These are phyloP conservation scores for Dasypus novemcinctus DNA, from an alignment of 2,113 vertebrate species.

Conservation along the genomic window DNA sequence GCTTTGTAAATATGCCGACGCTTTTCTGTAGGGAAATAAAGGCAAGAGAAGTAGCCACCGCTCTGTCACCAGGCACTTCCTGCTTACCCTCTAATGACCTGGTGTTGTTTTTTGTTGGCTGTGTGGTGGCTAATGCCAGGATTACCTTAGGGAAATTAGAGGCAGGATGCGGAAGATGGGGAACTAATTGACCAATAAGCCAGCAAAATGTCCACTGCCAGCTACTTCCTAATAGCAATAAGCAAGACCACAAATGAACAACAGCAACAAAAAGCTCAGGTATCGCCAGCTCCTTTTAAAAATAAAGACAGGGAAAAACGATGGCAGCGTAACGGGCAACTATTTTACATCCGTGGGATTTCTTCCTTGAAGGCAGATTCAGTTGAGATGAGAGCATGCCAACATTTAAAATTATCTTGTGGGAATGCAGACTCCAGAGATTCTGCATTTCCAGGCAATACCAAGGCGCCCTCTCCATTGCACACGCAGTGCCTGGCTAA, in stretches of 20 bases:
- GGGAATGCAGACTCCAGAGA: background rate
- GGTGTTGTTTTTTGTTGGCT: background rate
- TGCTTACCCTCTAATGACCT: background rate
- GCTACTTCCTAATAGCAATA: background rate
- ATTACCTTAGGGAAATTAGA: constrained; percentile 48
- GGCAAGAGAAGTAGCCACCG: background rate
- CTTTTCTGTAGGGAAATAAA: constrained; percentile 7
- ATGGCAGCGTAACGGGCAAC: background rate
- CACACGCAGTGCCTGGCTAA: background rate
- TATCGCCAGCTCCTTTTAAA: background rate
- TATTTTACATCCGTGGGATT: background rate
- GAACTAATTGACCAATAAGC: constrained; percentile 32
- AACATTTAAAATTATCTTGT: background rate
- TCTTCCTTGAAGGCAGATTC: background rate
- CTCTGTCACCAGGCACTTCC: background rate
- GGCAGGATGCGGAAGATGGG: background rate
- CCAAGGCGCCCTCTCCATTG: background rate
- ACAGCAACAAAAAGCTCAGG: background rate
- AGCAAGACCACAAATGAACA: background rate
- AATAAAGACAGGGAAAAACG: background rate
- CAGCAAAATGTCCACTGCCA: background rate
- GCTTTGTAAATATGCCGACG: background rate
- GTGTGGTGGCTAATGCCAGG: background rate
- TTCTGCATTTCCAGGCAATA: too few relatives aligned
- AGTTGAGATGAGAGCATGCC: background rate